phyloP scores from a whole-genome alignment of 2,113 vertebrate species.

The Erythrocercus mccallii region DNA sequence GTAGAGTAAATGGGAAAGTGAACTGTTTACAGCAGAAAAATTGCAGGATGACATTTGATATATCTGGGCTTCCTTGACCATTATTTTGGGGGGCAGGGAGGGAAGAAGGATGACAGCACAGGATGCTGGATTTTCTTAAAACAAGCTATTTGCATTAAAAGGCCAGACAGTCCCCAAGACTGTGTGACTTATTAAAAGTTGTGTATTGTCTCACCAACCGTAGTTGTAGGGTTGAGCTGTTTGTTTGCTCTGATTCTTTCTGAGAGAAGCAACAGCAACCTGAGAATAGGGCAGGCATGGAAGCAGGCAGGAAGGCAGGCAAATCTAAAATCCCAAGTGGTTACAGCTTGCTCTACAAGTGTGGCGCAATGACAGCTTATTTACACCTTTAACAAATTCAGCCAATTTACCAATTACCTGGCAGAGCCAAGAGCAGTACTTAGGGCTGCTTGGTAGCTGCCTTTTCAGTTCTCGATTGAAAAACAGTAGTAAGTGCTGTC shows the following conservation, averaged over 20 bases:
- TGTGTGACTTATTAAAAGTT: neutral
- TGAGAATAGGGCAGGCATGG: fast-evolving
- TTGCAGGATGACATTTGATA: neutral
- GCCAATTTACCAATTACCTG: neutral
- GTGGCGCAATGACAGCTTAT: neutral
- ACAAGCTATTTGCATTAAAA: neutral
- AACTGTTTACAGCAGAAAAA: neutral
- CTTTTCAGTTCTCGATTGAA: neutral
- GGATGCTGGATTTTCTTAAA: neutral
- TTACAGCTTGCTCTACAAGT: neutral
- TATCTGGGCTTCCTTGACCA: neutral
- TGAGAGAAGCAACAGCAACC: neutral
- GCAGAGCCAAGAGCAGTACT: neutral
- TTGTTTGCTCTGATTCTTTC: neutral
- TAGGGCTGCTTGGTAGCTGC: neutral
- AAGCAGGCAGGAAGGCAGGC: neutral
- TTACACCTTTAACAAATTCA: neutral
- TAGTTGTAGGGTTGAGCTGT: neutral
- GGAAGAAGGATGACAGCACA: too few species aligned
- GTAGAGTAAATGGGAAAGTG: neutral
- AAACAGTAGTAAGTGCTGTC: neutral
- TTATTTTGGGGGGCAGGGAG: neutral
- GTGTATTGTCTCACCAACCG: neutral
- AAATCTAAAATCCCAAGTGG: neutral
- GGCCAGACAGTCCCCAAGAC: neutral